Evolutionary conservation across 2,888 invertebrate genomes (phyloP).

Genomic region (Phragmatobia fuliginosa): DNA sequence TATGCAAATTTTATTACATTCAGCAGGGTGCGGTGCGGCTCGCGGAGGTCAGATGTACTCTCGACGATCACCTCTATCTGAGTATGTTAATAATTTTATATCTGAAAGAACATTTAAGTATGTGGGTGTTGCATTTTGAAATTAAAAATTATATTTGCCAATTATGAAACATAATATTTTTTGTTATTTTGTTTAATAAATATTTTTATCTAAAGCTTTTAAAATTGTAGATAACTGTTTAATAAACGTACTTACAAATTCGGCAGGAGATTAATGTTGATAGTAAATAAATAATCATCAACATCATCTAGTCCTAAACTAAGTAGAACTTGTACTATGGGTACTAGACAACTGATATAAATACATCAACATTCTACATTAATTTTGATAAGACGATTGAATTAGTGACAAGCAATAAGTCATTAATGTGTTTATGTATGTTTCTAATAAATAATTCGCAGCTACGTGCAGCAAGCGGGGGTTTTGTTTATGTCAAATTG

Average conservation of each 20-base stretch:
- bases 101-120: slow-evolving; percentile 27
- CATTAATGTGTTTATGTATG: slow-evolving; percentile 53
- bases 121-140: background rate
- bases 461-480: slow-evolving; percentile 75
- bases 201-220: too few relatives aligned
- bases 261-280: too few relatives aligned
- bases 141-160: background rate
- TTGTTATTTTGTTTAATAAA: background rate
- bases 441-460: slow-evolving; percentile 80
- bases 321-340: too few relatives aligned
- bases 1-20: slow-evolving; percentile 87
- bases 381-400: background rate
- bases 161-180: background rate
- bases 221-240: too few relatives aligned
- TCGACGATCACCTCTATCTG: slow-evolving; percentile 61
- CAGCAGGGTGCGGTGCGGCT: slow-evolving; percentile 70
- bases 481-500: slow-evolving; percentile 85
- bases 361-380: too few relatives aligned
- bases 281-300: too few relatives aligned
- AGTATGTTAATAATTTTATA: slow-evolving; percentile 59
- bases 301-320: too few relatives aligned
- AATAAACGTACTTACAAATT: too few relatives aligned
- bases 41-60: slow-evolving; percentile 58
- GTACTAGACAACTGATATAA: too few relatives aligned
- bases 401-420: slow-evolving; percentile 19